These are phyloP conservation scores for Zaprionus bogoriensis DNA, from an alignment of 2,888 invertebrate species.

Conservation along the genomic window DNA sequence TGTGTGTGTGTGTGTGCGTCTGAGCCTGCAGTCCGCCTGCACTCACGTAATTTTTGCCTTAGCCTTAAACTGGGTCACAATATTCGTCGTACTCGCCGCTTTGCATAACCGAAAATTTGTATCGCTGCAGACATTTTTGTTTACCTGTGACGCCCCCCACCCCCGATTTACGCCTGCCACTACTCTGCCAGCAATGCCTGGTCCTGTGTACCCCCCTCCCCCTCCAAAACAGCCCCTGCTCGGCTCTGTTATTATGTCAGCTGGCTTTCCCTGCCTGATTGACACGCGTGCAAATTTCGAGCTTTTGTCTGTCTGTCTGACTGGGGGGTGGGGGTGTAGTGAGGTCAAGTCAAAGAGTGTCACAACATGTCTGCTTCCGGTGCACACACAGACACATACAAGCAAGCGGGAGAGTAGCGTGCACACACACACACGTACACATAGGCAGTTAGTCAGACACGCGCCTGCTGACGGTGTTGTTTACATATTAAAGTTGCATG, in stretches of 20 bases:
- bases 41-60: slow-evolving; percentile 55
- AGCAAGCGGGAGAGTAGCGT: no score
- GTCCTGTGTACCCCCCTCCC: neutral
- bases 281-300: slow-evolving; percentile 68
- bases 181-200: neutral
- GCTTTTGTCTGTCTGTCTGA: slow-evolving; percentile 32
- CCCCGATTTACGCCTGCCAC: neutral
- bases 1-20: slow-evolving; percentile 24
- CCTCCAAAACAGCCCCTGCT: slow-evolving; percentile 9
- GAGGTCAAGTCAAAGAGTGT: slow-evolving; percentile 78
- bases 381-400: slow-evolving; percentile 52
- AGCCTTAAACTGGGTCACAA: slow-evolving; percentile 61
- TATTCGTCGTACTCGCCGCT: slow-evolving; percentile 43
- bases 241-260: slow-evolving; percentile 69
- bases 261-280: slow-evolving; percentile 67
- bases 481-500: slow-evolving; percentile 81
- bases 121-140: slow-evolving; percentile 69
- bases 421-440: slow-evolving; percentile 27
- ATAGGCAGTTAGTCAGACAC: slow-evolving; percentile 54
- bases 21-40: slow-evolving; percentile 37
- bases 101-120: slow-evolving; percentile 76
- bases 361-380: slow-evolving; percentile 80
- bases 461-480: slow-evolving; percentile 73
- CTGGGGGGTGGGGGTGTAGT: slow-evolving; percentile 38
- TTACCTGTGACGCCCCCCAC: slow-evolving; percentile 44